Evolutionary conservation across 2,888 invertebrate species (phyloP), one percentile per base, ranked within the genome.

Genomic region (Apamea monoglypha): DNA sequence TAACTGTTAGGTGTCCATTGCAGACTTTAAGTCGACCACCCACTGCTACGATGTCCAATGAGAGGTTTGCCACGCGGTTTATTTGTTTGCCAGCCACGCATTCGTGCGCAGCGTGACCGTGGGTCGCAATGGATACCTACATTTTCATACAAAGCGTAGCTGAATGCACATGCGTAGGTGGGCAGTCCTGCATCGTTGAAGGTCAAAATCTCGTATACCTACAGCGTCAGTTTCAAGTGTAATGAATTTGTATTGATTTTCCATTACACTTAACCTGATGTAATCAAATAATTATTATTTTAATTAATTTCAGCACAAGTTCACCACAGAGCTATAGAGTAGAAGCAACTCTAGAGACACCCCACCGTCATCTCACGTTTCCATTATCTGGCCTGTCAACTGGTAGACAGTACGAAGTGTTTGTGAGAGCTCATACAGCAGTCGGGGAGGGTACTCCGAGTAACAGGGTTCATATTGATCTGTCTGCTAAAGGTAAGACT

Each of bases 371-470:
- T 88, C 87, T 97, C 21, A 95, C 95, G 0, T 97, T 95, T 81
- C 96, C 97, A 10, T 91, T 97, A 25, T 91, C 96, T 0, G 96
- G 97, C 0, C 92, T 98, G 29, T 93, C 95, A 4, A 95, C 97
- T 18, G 97, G 97, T 18, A 95, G 96, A 63, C 96, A 97, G 79
- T 98, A 98, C 85, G 97, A 97, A 84, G 97, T 98, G 72, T 97
- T 97, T 91, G 97, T 98, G 1, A 96, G 97, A 25, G 98, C 98
- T 0, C 97, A 97, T 66, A 98, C 98, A 0, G 91, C 94, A 0
- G 97, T 97, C 0, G 98, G 98, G 0, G 97, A 98, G 89, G 97
- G 97, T 0, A 91, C 95, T 0, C 94, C 96, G 0, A 97, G 96
- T 74, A 92, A 89, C 10, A 87, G 94, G 18, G 93, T 94, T 1